Evolutionary conservation across 2,797 vertebrate species (phyloP).

Genomic region (Brachyalestes nurse): DNA sequence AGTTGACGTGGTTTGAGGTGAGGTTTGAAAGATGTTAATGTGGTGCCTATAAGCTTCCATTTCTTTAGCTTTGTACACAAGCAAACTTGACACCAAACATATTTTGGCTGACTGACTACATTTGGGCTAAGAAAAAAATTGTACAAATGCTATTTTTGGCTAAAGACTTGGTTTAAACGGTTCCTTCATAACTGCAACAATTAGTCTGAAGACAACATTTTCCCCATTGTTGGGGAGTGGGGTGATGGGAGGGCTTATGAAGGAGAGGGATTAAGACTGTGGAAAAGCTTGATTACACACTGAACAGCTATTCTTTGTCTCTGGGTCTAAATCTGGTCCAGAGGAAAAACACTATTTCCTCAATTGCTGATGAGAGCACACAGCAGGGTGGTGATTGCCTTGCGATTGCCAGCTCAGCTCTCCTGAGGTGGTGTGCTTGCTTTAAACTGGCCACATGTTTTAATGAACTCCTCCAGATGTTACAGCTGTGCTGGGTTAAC

Average conservation of each 20-base stretch:
- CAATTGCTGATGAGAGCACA: slow-evolving; percentile 69
- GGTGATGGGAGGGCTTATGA: not conserved
- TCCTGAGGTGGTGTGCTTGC: slow-evolving; percentile 47
- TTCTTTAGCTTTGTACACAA: no score
- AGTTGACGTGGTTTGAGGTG: no score
- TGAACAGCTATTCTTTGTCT: slow-evolving; percentile 43
- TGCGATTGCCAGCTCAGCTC: slow-evolving; percentile 27
- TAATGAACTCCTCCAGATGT: slow-evolving; percentile 6
- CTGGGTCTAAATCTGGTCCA: slow-evolving; percentile 54
- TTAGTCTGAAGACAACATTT: slow-evolving; percentile 4
- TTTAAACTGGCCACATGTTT: slow-evolving; percentile 68
- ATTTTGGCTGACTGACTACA: no score
- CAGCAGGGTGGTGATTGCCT: slow-evolving; percentile 47
- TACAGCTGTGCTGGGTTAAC: slow-evolving; percentile 16
- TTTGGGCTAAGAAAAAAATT: no score
- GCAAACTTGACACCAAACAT: no score
- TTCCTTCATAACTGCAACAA: slow-evolving; percentile 23
- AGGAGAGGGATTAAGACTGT: slow-evolving; percentile 2
- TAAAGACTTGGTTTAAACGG: not conserved
- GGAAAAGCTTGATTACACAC: slow-evolving; percentile 20
- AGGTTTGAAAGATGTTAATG: no score
- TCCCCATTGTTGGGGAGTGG: not conserved
- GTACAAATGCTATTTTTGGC: not conserved
- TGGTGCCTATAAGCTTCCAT: no score
- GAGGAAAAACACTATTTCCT: slow-evolving; percentile 63